Base-by-base conservation (phyloP, 2,797 vertebrate genomes). In the Brachymystax lenok region DNA sequence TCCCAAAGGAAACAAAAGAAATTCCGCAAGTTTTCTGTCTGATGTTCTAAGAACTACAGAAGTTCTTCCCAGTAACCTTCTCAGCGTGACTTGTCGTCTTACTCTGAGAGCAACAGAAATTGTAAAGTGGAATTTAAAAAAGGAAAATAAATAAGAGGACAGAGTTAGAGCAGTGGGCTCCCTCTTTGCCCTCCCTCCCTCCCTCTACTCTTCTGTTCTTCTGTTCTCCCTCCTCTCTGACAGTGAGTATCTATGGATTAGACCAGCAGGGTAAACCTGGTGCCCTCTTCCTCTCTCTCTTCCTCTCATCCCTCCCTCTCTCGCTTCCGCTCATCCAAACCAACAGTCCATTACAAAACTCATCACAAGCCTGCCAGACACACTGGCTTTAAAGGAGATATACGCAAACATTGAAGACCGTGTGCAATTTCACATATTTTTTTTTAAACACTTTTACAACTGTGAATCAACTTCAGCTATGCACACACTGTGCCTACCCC, bases 161-260 rank as follows among this genome's bases (percentile, higher is more conserved):
- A 52, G 51, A 46, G 71, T 77, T 82, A 73, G 50, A 83, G 76
- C 61, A 78, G 40, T 76, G 82, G 80, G 54, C 64, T 84, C 50
- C 71, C 5, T 3, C 69, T 69, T 78, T 46, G 73, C 12, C 10
- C 16, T 67, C 68, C 12, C 8, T 72, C 66, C 51, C 12, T 66
- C 74, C 54, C 66, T 76, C 33, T 21, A 35, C 79, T 73, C 70
- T 27, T 77, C 76, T 70, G 50, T 54, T 10, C 4, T 16, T 40
- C 40, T 10, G 7, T 77, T 35, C 17, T 35, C 35, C 35, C 68
- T 4, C 68, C 33, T 40, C 19, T 46, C 35, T 13, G 33, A 56
- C 75, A 61, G 66, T 74, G 67, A 77, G 85, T 80, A 75, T 82
- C 71, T 51, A 70, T 51, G 84, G 81, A 84, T 83, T 78, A 83